Evolutionary conservation across 2,888 invertebrate genomes (phyloP).

Genomic region (Tipula vernalis): DNA sequence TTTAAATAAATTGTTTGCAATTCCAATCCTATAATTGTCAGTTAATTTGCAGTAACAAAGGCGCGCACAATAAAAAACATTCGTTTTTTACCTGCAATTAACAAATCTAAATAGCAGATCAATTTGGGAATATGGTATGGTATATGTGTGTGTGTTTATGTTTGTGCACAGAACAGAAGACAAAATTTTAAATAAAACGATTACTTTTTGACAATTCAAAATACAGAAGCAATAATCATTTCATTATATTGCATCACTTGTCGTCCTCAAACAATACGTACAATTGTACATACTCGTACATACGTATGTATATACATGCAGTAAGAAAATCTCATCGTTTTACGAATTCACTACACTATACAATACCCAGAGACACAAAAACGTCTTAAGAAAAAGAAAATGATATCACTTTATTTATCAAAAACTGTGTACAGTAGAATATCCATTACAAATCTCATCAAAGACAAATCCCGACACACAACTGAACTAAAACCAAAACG

Average conservation of each 20-base stretch:
- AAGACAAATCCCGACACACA: neutral
- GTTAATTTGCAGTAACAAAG: neutral
- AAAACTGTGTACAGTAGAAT: neutral
- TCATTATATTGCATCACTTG: neutral
- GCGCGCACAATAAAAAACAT: neutral
- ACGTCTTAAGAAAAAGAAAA: neutral
- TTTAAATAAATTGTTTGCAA: neutral
- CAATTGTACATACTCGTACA: neutral
- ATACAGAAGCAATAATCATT: neutral
- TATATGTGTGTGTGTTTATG: neutral
- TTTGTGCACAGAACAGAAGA: neutral
- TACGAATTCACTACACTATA: neutral
- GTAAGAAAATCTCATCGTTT: neutral
- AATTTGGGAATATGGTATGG: neutral
- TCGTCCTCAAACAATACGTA: neutral
- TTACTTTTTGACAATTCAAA: neutral
- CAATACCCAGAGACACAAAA: neutral
- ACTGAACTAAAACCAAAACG: neutral
- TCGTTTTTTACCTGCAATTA: neutral
- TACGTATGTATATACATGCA: no score
- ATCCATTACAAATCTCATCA: neutral
- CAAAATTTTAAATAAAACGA: neutral
- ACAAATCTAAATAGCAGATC: neutral
- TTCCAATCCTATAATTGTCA: neutral
- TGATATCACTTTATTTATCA: conserved; percentile 4